Evolutionary conservation across 2,888 invertebrate species (phyloP).

Genomic region (Phrixothrix hirtus): DNA sequence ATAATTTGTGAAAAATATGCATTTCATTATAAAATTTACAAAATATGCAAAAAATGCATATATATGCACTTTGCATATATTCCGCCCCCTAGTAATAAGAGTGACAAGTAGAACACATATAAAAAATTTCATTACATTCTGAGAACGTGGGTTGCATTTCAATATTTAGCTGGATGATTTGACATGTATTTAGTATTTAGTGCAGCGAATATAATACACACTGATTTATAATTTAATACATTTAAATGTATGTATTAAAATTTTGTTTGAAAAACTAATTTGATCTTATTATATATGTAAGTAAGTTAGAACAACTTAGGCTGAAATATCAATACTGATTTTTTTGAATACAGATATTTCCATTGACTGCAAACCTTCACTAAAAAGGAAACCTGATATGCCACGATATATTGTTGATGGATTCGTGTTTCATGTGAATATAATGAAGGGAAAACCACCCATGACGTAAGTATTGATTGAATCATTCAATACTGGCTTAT

Average conservation of each 20-base stretch:
- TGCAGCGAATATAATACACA: background rate
- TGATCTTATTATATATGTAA: background rate
- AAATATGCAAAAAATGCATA: no score
- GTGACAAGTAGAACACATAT: no score
- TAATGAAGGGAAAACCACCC: constrained; percentile 52
- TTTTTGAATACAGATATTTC: constrained; percentile 39
- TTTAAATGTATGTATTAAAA: no score
- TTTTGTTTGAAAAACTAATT: no score
- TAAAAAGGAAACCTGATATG: constrained; percentile 49
- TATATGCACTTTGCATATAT: no score
- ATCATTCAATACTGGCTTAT: no score
- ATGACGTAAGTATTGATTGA: constrained; percentile 55
- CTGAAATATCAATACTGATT: constrained; percentile 17
- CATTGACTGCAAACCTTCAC: constrained; percentile 8
- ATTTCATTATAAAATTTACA: no score
- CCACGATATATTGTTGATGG: constrained; percentile 54
- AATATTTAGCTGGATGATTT: background rate
- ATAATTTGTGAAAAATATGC: no score
- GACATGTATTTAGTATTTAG: no score
- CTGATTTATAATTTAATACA: background rate
- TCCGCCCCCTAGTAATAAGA: no score
- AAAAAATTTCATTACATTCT: no score
- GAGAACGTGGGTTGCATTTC: no score
- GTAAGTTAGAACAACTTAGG: background rate
- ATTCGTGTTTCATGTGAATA: constrained; percentile 54